Conservation (phyloP, 2,113 vertebrate genomes). For the Piprites chloris region DNA sequence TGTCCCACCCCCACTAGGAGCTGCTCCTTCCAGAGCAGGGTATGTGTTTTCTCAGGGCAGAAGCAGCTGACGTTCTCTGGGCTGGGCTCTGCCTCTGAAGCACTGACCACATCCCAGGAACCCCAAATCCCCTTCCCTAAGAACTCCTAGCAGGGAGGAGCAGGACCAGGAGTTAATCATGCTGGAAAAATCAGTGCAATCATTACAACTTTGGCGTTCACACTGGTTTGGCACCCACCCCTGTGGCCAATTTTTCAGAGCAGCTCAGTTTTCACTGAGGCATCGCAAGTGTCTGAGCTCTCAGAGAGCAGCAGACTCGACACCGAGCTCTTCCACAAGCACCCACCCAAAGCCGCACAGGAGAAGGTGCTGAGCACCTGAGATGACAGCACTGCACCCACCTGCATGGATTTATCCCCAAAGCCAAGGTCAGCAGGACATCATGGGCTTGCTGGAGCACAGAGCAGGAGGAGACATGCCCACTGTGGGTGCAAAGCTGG, state of each 20-base stretch:
- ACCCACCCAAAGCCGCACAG: background rate
- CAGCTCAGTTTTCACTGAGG: fast-evolving
- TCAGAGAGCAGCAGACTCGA: fast-evolving
- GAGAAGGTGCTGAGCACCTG: background rate
- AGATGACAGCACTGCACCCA: background rate
- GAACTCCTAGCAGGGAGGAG: background rate
- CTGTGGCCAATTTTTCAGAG: background rate
- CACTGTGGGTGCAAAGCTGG: fast-evolving
- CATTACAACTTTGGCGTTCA: fast-evolving
- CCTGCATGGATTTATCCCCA: background rate
- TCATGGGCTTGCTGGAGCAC: background rate
- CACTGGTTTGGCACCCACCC: background rate
- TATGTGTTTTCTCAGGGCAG: background rate
- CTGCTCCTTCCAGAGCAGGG: background rate
- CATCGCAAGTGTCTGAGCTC: background rate
- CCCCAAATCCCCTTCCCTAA: background rate
- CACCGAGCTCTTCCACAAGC: background rate
- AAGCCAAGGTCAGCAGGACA: background rate
- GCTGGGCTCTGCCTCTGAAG: background rate
- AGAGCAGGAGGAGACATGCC: background rate
- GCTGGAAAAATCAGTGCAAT: background rate
- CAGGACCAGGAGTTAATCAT: background rate
- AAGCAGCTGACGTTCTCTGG: background rate
- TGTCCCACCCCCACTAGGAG: fast-evolving
- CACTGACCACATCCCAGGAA: background rate